Evolutionary conservation across 1,140 invertebrate species (phyloP), one percentile per base, ranked within the genome.

Genomic region (Diploscapter pachys): DNA sequence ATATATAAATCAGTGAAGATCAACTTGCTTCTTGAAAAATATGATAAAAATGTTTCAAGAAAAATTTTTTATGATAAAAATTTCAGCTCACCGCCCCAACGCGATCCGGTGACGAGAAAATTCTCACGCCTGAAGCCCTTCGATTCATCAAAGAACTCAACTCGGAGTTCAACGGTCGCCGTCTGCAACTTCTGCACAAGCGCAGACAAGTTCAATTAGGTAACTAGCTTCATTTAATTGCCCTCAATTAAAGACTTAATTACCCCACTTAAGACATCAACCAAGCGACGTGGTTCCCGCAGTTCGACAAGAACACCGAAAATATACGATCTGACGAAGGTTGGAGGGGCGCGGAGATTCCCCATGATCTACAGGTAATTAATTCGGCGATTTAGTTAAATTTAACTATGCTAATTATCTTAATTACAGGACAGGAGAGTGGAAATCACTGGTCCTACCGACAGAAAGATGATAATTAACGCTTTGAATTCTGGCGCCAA

Each of bases 401-500:
- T 74, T 31, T 6, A 75, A 75, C 5, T 51, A 50, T 72, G 11
- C 8, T 11, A 6, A 2, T 77, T 13, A 9, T 31, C 31, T 31
- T 31, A 31, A 31, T 62, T 53, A 31, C 31, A 80, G 54, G 81
- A 85, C 62, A 81, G 86, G 54, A 79, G 85, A 51, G 86, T 86
- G 49, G 86, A 86, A 78, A 86, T 86, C 59, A 86, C 86, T 53
- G 86, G 86, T 5, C 86, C 86, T 57, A 86, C 86, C 6, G 86
- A 86, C 56, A 75, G 86, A n/a, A 86, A 86, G 72, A 86, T 86
- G 86, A 83, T 86, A 11, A 87, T 86, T 71, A 86, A 86, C 65
- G 85, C 85, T 5, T 64, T 86, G 63, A 86, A 86, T 71, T 79
- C 77, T 69, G 85, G 85, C 49, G 85, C 86, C 2, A 84, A 84